Evolutionary conservation across 2,888 invertebrate species (phyloP), one percentile per base, ranked within the genome.

Genomic region (Athalia circularis): DNA sequence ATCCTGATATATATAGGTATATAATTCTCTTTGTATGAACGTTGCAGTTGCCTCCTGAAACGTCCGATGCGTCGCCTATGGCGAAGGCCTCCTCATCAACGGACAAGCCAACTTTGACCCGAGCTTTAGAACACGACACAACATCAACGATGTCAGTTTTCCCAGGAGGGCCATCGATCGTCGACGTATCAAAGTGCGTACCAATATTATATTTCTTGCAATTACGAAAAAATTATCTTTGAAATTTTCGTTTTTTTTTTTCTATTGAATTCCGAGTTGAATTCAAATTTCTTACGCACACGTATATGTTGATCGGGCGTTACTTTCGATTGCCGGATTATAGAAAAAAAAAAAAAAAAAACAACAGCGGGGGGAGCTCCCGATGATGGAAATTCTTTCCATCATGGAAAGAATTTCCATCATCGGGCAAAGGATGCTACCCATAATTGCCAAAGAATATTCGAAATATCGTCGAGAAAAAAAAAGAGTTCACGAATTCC

Each of bases 11-110:
- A 72, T 47, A 72, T 43, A 72, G 43, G 6, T 57, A 72, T 75
- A 72, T n/a, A n/a, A n/a, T 62, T 62, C 75, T 75, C 75, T 61
- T 75, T 75, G 64, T 59, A 75, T 2, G 29, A 29, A 29, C 50
- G 62, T 72, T 75, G 75, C 62, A 75, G 75, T 50, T 75, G 62
- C 62, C 75, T 64, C 62, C 15, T 75, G 75, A 62, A 61, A 64
- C 62, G 52, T 62, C 75, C 64, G 75, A 43, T 13, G 50, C 50
- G 45, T 50, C 75, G 11, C 8, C 68, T n/a, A 57, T 72, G 47
- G 6, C 62, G 29, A 62, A 75, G 62, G 43, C 47, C 62, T 50
- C 75, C 50, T 29, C 62, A 8, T 50, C 75, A 64, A 64, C 75
- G 64, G 62, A 75, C 75, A 64, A 75, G n/a, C 50, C 75, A 11